phyloP scores from a whole-genome alignment of 1,140 invertebrate genomes.

The Heliothis virescens region DNA sequence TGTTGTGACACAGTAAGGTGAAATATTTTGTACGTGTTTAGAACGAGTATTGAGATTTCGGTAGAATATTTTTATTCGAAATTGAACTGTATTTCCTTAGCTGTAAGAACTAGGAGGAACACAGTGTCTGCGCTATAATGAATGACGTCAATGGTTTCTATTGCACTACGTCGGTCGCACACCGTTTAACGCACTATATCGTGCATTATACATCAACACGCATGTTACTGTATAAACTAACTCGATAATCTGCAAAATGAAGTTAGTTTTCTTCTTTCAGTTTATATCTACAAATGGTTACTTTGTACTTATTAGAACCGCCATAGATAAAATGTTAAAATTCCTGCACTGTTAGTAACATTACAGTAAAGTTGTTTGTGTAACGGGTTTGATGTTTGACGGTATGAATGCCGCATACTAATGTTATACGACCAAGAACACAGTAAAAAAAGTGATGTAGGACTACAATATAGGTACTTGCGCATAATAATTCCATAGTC shows the following conservation, averaged over 20 bases:
- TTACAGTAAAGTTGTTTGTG: not conserved
- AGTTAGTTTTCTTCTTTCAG: too few relatives aligned
- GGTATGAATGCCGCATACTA: too few relatives aligned
- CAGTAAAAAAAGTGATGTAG: not conserved
- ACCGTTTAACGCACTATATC: too few relatives aligned
- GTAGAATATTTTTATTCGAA: not conserved
- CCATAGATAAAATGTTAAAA: not conserved
- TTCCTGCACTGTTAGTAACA: not conserved
- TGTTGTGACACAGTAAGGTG: conserved; percentile 35
- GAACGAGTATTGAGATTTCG: not conserved
- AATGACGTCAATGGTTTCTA: conserved; percentile 23
- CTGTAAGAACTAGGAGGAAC: conserved; percentile 6
- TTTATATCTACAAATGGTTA: not conserved
- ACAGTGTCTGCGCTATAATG: not conserved
- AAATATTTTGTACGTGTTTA: conserved; percentile 4
- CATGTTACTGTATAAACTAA: not conserved
- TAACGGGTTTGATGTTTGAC: not conserved
- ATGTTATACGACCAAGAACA: not conserved
- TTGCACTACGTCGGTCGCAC: not conserved
- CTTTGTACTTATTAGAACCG: not conserved
- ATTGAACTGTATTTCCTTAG: not conserved
- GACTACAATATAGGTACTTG: too few relatives aligned
- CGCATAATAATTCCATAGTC: too few relatives aligned
- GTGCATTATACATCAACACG: not conserved
- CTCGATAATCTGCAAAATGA: not conserved